These are phyloP conservation scores for Toxostoma redivivum DNA, from an alignment of 2,113 vertebrate genomes.

Conservation along the genomic window DNA sequence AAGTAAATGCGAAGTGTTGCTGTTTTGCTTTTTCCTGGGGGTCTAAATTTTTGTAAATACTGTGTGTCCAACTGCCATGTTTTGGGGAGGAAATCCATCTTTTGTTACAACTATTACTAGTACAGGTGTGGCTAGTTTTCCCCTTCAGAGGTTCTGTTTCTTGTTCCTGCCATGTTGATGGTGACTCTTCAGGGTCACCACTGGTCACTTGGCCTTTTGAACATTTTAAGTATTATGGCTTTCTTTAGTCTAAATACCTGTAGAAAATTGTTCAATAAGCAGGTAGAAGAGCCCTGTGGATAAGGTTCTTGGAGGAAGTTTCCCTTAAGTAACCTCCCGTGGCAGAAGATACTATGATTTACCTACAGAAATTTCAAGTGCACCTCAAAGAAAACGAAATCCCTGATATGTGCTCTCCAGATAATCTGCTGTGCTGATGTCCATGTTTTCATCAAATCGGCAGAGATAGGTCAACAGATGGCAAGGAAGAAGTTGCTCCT, in stretches of 20 bases:
- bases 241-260: not conserved
- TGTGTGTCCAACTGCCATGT: not conserved
- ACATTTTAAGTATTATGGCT: not conserved
- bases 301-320: not conserved
- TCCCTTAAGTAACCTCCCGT: not conserved
- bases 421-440: not conserved
- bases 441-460: not conserved
- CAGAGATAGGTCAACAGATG: not conserved
- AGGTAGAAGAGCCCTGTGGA: not conserved
- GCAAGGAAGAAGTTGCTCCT: not conserved
- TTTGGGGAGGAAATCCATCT: rapidly evolving
- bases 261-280: not conserved
- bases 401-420: rapidly evolving
- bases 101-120: not conserved
- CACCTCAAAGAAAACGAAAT: not conserved
- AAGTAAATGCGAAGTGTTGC: not conserved
- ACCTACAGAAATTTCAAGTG: not conserved
- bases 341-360: not conserved
- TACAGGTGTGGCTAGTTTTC: not conserved
- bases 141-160: not conserved
- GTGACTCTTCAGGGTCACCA: not conserved
- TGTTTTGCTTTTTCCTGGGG: not conserved
- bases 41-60: not conserved
- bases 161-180: not conserved
- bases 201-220: not conserved